Evolutionary conservation across 2,888 invertebrate species (phyloP).

Genomic region (Phytoseiulus persimilis): DNA sequence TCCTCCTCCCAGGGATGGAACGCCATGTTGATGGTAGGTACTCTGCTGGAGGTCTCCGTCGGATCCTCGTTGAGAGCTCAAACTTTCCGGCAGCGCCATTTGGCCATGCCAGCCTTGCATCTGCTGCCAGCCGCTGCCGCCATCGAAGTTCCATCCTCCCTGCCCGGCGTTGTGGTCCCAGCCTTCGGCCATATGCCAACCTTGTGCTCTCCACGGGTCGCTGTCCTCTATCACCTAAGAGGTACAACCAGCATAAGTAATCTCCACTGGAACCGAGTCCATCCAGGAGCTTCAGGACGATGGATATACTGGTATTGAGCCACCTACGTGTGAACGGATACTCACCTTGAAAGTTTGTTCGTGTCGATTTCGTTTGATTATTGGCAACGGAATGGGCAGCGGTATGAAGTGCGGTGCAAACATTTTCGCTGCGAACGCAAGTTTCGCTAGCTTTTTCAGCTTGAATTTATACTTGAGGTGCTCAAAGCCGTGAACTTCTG

Average conservation of each 20-base stretch:
- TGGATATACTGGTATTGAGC: too few relatives aligned
- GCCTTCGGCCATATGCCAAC: neutral
- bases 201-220: conserved; percentile 11
- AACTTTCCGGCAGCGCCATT: neutral
- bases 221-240: neutral
- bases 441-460: conserved; percentile 12
- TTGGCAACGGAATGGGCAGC: conserved; percentile 20
- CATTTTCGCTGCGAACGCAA: conserved; percentile 10
- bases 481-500: neutral
- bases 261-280: too few relatives aligned
- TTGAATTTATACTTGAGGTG: conserved; percentile 17
- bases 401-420: neutral
- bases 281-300: too few relatives aligned
- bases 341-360: neutral
- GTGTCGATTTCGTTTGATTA: neutral
- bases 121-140: neutral
- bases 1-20: neutral
- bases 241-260: too few relatives aligned
- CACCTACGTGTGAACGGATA: too few relatives aligned
- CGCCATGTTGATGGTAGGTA: neutral
- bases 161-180: neutral
- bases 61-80: neutral
- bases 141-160: conserved; percentile 6
- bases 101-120: neutral
- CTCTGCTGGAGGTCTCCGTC: neutral